Percentiles rank a stretch among this genome's conserved stretches.
These are phyloP conservation scores for Bagarius yarrelli DNA, from an alignment of 2,113 vertebrate species.

Conservation along the genomic window DNA sequence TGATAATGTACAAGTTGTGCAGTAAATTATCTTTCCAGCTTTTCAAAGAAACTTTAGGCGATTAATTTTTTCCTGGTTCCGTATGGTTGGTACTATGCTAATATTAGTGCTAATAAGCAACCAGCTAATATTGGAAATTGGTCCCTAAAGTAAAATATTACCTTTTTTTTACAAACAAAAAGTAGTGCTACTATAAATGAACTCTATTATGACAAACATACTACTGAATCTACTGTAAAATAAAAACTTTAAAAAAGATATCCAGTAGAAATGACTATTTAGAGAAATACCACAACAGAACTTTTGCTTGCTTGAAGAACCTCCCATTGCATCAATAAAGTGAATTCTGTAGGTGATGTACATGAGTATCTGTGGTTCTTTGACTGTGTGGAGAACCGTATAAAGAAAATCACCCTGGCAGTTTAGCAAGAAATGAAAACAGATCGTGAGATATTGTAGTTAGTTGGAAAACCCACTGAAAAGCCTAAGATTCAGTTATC, in stretches of 20 bases:
- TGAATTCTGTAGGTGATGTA: neutral
- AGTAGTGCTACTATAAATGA: too few species aligned
- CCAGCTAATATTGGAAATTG: too few species aligned
- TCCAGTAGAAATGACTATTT: neutral
- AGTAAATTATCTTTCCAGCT: neutral
- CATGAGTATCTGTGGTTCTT: neutral
- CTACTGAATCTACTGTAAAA: too few species aligned
- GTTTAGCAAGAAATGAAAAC: neutral
- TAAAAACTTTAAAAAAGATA: too few species aligned
- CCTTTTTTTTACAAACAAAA: too few species aligned
- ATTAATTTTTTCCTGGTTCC: neutral
- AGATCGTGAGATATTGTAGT: neutral
- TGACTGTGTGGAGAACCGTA: neutral
- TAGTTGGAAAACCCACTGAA: neutral
- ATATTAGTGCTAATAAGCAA: too few species aligned
- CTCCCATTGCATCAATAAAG: neutral
- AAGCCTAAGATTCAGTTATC: neutral
- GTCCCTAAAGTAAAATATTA: too few species aligned
- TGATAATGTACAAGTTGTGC: neutral
- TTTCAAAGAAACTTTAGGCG: neutral
- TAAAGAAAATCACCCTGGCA: neutral
- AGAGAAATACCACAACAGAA: neutral
- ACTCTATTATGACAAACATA: too few species aligned
- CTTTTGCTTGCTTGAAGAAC: constrained; percentile 7
- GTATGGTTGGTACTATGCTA: too few species aligned